Conservation (phyloP, 35 echinoderm and acorn worm genomes). For the Anneissia japonica region DNA sequence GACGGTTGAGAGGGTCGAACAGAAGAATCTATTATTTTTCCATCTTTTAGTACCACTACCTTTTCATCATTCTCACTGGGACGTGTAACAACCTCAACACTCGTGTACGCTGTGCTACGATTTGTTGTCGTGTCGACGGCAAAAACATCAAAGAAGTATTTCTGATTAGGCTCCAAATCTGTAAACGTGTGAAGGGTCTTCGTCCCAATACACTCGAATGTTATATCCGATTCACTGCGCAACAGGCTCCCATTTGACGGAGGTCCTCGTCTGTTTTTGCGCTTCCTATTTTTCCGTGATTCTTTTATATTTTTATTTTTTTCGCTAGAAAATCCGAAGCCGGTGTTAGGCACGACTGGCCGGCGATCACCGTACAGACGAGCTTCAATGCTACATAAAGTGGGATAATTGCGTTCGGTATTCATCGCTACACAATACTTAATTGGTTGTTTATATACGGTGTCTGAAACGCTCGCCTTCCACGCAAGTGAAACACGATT, state of each 20-base stretch:
- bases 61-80: constrained; percentile 22
- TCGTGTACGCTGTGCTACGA: constrained; percentile 54
- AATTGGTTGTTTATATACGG: constrained; percentile 54
- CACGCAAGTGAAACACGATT: constrained; percentile 75
- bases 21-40: constrained; percentile 53
- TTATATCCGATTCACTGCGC: constrained; percentile 32
- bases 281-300: background rate
- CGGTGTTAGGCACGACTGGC: background rate
- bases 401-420: constrained; percentile 60
- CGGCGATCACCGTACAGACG: constrained; percentile 20
- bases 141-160: constrained; percentile 84
- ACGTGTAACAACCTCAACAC: constrained; percentile 49
- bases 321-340: background rate
- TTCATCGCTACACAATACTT: constrained; percentile 80
- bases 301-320: background rate
- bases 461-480: constrained; percentile 76
- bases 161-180: constrained; percentile 58
- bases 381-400: constrained; percentile 68
- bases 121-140: constrained; percentile 74
- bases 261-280: background rate
- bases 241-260: background rate
- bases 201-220: constrained; percentile 71
- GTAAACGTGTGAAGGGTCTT: constrained; percentile 87
- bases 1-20: constrained; percentile 45
- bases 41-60: constrained; percentile 66